These are phyloP conservation scores for Casuarius casuarius DNA, from an alignment of 2,113 vertebrate genomes.

Conservation along the genomic window DNA sequence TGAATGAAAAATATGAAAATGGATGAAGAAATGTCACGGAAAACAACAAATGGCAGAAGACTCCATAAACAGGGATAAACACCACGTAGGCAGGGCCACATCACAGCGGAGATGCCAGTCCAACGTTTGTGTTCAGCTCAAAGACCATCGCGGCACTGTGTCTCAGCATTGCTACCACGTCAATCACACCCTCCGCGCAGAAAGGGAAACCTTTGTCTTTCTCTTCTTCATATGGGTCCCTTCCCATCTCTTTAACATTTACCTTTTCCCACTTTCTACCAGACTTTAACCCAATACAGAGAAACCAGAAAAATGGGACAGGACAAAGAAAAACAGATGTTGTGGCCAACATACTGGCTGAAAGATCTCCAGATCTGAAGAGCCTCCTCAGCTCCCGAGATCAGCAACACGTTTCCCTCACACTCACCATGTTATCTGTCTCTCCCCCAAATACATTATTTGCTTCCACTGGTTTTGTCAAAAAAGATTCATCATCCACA, in stretches of 20 bases:
- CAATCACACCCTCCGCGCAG: background rate
- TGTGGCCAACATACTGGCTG: background rate
- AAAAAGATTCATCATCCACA: background rate
- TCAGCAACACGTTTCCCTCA: background rate
- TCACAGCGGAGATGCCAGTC: background rate
- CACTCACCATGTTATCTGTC: background rate
- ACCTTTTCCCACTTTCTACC: background rate
- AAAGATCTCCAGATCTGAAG: background rate
- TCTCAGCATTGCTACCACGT: background rate
- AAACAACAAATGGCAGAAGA: background rate
- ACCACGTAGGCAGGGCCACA: background rate
- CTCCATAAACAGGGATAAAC: background rate
- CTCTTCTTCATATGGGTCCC: background rate
- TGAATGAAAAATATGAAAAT: background rate
- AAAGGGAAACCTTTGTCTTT: background rate
- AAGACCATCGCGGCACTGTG: background rate
- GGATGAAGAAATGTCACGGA: background rate
- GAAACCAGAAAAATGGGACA: background rate
- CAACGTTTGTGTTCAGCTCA: fast-evolving
- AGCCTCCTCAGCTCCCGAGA: background rate
- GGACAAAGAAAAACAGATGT: background rate
- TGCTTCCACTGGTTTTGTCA: background rate
- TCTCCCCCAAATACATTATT: fast-evolving
- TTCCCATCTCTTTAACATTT: background rate
- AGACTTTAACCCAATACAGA: background rate